Evolutionary conservation across 2,888 invertebrate species (phyloP), one percentile per base, ranked within the genome.

Genomic region (Amblyjoppa fuscipennis): DNA sequence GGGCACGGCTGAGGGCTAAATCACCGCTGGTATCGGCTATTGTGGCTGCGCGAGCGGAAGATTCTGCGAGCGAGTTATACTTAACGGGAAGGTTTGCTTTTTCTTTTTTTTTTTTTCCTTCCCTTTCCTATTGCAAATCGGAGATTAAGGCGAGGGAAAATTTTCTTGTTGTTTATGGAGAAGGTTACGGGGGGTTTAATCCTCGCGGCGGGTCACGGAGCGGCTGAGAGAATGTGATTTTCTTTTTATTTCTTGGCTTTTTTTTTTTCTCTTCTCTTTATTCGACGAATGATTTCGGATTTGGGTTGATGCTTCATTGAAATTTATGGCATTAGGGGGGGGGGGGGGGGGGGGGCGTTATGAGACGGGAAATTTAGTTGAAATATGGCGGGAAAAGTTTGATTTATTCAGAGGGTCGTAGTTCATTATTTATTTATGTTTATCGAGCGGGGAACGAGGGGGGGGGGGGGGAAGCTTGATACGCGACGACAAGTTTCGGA

Each of bases 21-120:
- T 16, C 61, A 64, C 49, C 11, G 13, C 75, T 9, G 25, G 25
- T 64, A 16, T 51, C 66, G 66, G 34, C 61, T 31, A 61, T 76
- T 68, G 68, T 76, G 53, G 34, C 68, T 25, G 38, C 66, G 11
- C 66, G 11, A 38, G 38, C 20, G 38, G 38, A 41, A 66, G 34
- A 61, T 11, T 11, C 61, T 61, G 61, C 28, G 28, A 31, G 11
- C 25, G 11, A 4, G 20, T 9, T 11, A 3, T 11, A 28, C 31
- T 16, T 28, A 31, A 31, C 31, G 61, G 31, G 11, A 25, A 31
- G 59, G 61, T 41, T 41, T 20, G 34, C 34, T 34, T 34, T 34
- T 34, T 34, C 4, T 34, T 34, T 34, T 34, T 34, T 3, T 34
- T 34, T 3, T 20, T 20, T 20, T 20, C 20, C 20, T 20, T 20